Base-by-base conservation (phyloP, 2,888 invertebrate species). In the Seira musarum region DNA sequence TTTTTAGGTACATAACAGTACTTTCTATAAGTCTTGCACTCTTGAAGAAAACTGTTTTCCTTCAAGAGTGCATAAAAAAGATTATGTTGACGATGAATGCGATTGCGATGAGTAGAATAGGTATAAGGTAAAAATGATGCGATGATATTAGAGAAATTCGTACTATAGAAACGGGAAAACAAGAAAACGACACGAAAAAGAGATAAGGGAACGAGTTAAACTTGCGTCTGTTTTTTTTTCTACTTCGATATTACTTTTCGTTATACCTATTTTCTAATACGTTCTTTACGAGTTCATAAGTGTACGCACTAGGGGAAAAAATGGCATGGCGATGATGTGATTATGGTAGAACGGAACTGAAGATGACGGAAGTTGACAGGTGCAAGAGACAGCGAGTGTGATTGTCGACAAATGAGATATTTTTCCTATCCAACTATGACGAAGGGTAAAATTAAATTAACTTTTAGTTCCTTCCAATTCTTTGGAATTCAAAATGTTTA, bases 331-430 rank as follows among this genome's bases (percentile, higher is more conserved):
- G 53, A 2, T 53, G 53, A 53, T 53, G 53, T 53, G 17, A 53
- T 30, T 30, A 22, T 40, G 66, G 66, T 10, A 40, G 66, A 53
- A 30, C 30, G 30, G 30, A 69, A 60, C 69, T 57, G 69, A 79
- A 68, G 78, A 73, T 79, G 79, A 79, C 73, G 79, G 73, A 79
- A 79, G 79, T 79, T 73, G 79, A 79, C 79, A 79, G 79, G 79
- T 79, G 79, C 72, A 40, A 70, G 70, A 60, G 69, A 61, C 60
- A 21, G 40, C 22, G 35, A 70, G 61, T 22, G 22, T 30, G 30
- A 30, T 30, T 30, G 30, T 30, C 53, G 53, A 53, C 6, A 53
- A 17, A 53, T 53, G 53, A 53, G 53, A 53, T 53, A 53, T 17
- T 53, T 3, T 13, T 53, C 53, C 53, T 30, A 30, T 30, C 30